These are phyloP conservation scores for Gymnoscopelus microlampas DNA, from an alignment of 2,797 vertebrate species.

Conservation along the genomic window DNA sequence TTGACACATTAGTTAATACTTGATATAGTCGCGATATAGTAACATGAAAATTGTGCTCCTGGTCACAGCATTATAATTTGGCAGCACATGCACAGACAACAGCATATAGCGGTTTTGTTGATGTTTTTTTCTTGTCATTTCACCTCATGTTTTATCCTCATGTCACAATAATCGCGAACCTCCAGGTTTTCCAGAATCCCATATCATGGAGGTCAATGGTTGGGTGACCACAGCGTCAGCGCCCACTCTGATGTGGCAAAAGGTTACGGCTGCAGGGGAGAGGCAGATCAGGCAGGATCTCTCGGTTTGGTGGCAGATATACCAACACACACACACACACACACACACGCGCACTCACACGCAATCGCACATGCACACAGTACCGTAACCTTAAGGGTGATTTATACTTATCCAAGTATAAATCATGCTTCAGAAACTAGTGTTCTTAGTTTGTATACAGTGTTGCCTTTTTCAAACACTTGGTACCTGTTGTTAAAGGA, in stretches of 20 bases:
- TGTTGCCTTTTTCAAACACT: conserved; percentile 44
- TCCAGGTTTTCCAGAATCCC: conserved; percentile 18
- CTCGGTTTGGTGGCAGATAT: conserved; percentile 43
- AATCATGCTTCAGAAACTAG: conserved; percentile 46
- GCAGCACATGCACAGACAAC: conserved; percentile 84
- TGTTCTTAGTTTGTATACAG: conserved; percentile 59
- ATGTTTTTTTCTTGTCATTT: conserved; percentile 14
- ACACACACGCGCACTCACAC: conserved; percentile 22
- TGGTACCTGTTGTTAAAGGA: conserved; percentile 66
- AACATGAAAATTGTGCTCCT: conserved; percentile 81
- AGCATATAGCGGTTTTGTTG: conserved; percentile 54
- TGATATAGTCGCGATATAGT: conserved; percentile 62
- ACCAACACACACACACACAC: conserved; percentile 8
- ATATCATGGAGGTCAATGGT: conserved; percentile 17
- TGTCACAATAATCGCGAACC: conserved; percentile 30
- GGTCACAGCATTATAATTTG: conserved; percentile 77
- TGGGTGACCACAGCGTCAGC: conserved; percentile 22
- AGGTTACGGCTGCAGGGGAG: conserved; percentile 41
- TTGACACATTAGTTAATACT: conserved; percentile 71
- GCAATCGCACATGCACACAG: conserved; percentile 32
- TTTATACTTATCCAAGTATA: too few species aligned
- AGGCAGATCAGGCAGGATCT: conserved; percentile 28
- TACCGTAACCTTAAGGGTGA: too few species aligned
- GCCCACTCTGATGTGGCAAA: conserved; percentile 25
- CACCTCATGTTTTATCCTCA: conserved; percentile 32